These are phyloP conservation scores for Xestia rhomboidea DNA, from an alignment of 2,888 invertebrate species.

Conservation along the genomic window DNA sequence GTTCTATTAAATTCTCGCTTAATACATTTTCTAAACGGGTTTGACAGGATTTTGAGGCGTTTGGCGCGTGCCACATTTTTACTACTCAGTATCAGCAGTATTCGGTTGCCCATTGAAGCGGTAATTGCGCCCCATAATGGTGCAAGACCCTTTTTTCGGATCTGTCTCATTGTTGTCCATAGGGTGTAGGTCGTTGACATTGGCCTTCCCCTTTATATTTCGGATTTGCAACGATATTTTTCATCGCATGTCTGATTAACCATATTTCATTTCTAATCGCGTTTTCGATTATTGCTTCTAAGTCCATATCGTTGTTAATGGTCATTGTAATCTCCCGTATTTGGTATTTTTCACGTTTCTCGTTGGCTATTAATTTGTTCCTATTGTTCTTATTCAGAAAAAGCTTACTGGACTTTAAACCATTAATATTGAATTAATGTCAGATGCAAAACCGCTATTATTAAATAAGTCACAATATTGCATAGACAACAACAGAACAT, in stretches of 20 bases:
- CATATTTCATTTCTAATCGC: conserved; percentile 84
- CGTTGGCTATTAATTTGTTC: conserved; percentile 53
- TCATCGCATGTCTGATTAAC: conserved; percentile 84
- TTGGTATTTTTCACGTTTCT: conserved; percentile 69
- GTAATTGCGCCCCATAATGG: conserved; percentile 86
- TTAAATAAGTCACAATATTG: not conserved
- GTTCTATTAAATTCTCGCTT: conserved; percentile 51
- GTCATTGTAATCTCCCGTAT: conserved; percentile 75
- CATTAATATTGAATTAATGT: conserved; percentile 18
- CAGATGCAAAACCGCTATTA: not conserved
- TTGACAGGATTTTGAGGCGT: conserved; percentile 67
- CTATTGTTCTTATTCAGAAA: conserved; percentile 54
- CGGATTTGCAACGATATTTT: conserved; percentile 86
- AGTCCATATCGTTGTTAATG: conserved; percentile 54
- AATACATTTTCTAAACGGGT: conserved; percentile 68
- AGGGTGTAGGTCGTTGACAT: conserved; percentile 89
- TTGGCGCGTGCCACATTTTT: conserved; percentile 76
- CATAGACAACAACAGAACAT: not conserved
- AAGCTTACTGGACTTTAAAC: conserved; percentile 14
- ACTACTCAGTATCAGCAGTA: conserved; percentile 78
- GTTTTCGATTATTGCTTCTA: conserved; percentile 72
- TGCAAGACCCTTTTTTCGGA: conserved; percentile 85
- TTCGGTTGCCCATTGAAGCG: conserved; percentile 83
- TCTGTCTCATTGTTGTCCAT: conserved; percentile 85
- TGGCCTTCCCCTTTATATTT: conserved; percentile 85